phyloP scores from a whole-genome alignment of 1,140 invertebrate genomes.

The Tetramorium simillimum region DNA sequence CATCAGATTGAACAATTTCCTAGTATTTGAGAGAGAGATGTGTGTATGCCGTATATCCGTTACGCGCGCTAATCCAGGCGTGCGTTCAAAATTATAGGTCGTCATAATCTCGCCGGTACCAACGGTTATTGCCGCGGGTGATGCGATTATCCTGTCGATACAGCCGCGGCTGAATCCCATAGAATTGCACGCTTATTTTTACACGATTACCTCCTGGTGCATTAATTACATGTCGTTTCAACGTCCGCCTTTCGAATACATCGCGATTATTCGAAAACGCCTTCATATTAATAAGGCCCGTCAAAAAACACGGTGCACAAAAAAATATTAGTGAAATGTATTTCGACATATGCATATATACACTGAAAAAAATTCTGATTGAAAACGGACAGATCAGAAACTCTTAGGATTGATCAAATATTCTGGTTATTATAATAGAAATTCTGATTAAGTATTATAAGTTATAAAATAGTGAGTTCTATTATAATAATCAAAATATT shows the following conservation, averaged over 20 bases:
- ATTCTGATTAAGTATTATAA: too few species aligned
- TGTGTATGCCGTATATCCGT: background rate
- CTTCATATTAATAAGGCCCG: background rate
- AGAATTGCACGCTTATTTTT: constrained; percentile 32
- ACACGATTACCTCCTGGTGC: constrained; percentile 53
- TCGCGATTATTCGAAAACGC: background rate
- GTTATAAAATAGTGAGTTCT: too few species aligned
- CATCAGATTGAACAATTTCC: constrained; percentile 7
- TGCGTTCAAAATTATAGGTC: constrained; percentile 62
- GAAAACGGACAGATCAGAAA: too few species aligned
- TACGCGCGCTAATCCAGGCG: constrained; percentile 24
- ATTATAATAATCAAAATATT: too few species aligned
- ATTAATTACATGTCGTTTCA: constrained; percentile 41
- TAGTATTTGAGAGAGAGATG: background rate
- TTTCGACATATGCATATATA: background rate
- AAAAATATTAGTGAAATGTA: background rate
- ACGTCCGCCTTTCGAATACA: constrained; percentile 2
- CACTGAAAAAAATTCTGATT: too few species aligned
- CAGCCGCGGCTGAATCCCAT: background rate
- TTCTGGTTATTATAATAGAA: too few species aligned
- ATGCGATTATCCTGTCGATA: constrained; percentile 63
- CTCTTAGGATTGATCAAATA: too few species aligned
- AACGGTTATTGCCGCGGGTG: constrained; percentile 55
- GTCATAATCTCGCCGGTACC: constrained; percentile 48
- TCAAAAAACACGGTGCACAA: background rate